Base-by-base conservation (phyloP, 2,797 vertebrate genomes). In the Botia kubotai region DNA sequence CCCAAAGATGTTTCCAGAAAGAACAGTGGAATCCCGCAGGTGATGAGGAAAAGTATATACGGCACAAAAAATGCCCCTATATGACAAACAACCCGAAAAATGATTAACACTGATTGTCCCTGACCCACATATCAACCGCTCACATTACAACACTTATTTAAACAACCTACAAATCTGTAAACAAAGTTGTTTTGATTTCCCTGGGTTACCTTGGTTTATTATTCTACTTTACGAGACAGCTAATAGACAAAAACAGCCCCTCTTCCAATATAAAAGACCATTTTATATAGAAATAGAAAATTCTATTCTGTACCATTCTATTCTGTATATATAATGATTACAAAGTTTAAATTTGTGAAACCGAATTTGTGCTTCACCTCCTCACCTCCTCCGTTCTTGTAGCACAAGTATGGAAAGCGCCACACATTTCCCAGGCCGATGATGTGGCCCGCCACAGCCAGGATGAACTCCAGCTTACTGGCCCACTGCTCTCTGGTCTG, bases 321-420 rank as follows among this genome's bases (percentile, higher is more conserved):
- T n/a, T n/a, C n/a, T n/a, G n/a, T n/a, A 26, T 26, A 26, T 26
- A 26, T 26, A 26, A 26, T 26, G 33, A 5, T 5, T 33, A 33
- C 33, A 33, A 33, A 33, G 1, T 33, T 33, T 33, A 3, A 48
- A 10, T 48, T 11, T 48, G 46, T 12, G 2, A 48, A 13, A 2
- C 46, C 2, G 8, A 11, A 10, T 1, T 48, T 48, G 57, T 26
- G 10, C 10, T 60, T 26, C 21, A 13, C 3, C 23, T n/a, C 84
- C 86, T 85, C 89, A 94, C 94, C 94, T 88, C 94, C 94, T 87
- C 93, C 94, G 13, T 95, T 95, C 87, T 94, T 94, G 90, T 94
- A 94, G 87, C 94, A 95, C 75, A 94, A 88, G 87, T 94, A 95
- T 0, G 94, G 94, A 85, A 95, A 95, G 82, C 94, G 90, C 94